Conservation (phyloP, 2,113 vertebrate species). For the Murina feae region DNA sequence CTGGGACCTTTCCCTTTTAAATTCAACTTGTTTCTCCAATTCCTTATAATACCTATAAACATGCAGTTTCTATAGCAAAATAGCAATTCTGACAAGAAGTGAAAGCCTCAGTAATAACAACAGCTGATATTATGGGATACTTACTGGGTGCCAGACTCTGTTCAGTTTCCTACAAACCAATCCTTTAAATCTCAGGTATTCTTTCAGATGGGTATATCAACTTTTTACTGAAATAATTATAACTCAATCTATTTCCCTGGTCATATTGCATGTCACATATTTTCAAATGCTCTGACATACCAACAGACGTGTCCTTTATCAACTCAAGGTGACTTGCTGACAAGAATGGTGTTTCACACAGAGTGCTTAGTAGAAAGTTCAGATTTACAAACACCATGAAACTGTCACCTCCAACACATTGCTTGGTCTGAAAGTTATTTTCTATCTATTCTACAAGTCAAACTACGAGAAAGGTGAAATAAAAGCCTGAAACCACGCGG, state of each 20-base stretch:
- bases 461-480: slow-evolving; percentile 27
- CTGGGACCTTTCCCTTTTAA: not conserved
- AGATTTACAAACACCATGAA: slow-evolving; percentile 21
- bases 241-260: slow-evolving; percentile 14
- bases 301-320: slow-evolving; percentile 1
- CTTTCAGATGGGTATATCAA: not conserved
- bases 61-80: slow-evolving; percentile 8
- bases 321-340: not conserved
- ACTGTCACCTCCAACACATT: not conserved
- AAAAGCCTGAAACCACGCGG: slow-evolving; percentile 19
- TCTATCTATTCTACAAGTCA: slow-evolving; percentile 47
- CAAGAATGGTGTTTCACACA: not conserved
- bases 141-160: not conserved
- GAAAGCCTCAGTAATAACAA: not conserved
- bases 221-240: not conserved
- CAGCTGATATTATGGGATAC: not conserved
- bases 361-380: not conserved
- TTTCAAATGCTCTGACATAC: slow-evolving; percentile 8
- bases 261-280: not conserved
- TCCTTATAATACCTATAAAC: slow-evolving; percentile 4
- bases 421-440: slow-evolving; percentile 42
- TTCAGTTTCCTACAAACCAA: not conserved
- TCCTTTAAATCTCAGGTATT: not conserved
- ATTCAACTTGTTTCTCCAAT: not conserved
- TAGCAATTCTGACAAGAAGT: not conserved